These are phyloP conservation scores for Prietella phreatophila DNA, from an alignment of 2,113 vertebrate species.

Conservation along the genomic window DNA sequence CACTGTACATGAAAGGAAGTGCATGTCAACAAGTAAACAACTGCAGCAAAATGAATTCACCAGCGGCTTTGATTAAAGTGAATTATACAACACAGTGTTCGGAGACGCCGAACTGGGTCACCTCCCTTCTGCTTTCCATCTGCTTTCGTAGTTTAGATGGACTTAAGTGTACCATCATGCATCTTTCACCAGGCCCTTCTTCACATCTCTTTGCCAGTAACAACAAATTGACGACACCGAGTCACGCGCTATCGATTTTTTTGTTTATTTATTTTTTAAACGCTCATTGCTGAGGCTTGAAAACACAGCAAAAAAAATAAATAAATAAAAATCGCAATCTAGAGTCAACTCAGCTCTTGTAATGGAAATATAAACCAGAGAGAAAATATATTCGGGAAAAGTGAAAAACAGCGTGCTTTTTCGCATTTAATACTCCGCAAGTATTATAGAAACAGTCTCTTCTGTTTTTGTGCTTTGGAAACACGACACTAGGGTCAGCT, in stretches of 20 bases:
- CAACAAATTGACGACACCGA: not conserved
- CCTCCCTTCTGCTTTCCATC: constrained; percentile 1
- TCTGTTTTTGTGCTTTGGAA: not conserved
- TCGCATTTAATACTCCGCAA: not conserved
- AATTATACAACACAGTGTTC: not conserved
- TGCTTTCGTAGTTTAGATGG: not conserved
- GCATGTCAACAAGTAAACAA: not conserved
- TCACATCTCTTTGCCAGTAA: not conserved
- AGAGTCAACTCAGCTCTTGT: not conserved
- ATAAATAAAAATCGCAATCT: not conserved
- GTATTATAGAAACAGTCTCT: not conserved
- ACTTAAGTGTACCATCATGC: constrained; percentile 8
- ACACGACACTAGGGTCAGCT: not conserved
- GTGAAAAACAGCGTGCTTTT: not conserved
- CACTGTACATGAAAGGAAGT: not conserved
- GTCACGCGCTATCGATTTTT: not conserved
- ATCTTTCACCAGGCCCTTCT: not conserved
- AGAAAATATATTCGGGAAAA: not conserved
- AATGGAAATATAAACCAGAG: not conserved
- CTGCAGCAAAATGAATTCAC: not conserved
- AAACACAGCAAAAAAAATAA: not conserved
- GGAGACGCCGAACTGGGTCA: not conserved
- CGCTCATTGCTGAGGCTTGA: not conserved
- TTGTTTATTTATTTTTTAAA: not conserved
- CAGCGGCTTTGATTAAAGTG: not conserved